A percentile compares a stretch with the other conserved stretches of the same genome.
These are phyloP conservation scores for Drosophila pseudotakahashii DNA, from an alignment of 2,888 invertebrate genomes.

Conservation along the genomic window DNA sequence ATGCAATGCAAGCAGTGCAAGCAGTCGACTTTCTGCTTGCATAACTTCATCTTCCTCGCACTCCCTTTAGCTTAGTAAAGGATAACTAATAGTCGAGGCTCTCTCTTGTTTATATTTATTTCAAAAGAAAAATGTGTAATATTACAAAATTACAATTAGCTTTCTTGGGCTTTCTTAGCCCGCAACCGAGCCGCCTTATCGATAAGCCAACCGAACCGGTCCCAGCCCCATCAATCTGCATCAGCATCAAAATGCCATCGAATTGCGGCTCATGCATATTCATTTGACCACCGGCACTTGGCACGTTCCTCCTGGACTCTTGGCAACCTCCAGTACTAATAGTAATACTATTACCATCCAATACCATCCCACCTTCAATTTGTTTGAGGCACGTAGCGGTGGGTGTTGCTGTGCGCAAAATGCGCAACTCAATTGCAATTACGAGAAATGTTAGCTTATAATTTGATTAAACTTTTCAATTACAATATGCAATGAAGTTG, in stretches of 20 bases:
- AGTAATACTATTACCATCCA: background rate
- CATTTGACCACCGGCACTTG: conserved; percentile 64
- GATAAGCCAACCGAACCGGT: background rate
- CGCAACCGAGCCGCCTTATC: conserved; percentile 5
- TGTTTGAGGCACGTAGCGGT: conserved; percentile 28
- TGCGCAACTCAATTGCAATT: conserved; percentile 70
- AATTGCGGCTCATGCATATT: conserved; percentile 63
- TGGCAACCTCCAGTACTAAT: background rate
- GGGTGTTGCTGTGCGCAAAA: conserved; percentile 37
- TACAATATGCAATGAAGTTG: conserved; percentile 79
- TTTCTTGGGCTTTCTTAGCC: background rate
- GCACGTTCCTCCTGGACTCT: conserved; percentile 41
- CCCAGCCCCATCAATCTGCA: conserved; percentile 11
- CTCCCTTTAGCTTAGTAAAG: too few relatives aligned
- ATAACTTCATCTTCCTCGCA: too few relatives aligned
- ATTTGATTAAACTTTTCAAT: conserved; percentile 78
- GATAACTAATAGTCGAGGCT: too few relatives aligned
- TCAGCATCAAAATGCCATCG: conserved; percentile 8
- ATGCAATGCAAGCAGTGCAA: too few relatives aligned
- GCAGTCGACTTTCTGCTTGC: too few relatives aligned
- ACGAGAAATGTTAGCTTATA: conserved; percentile 74
- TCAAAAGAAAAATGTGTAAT: too few relatives aligned
- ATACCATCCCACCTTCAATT: conserved; percentile 17
- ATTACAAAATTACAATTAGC: too few relatives aligned
- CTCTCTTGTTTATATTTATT: too few relatives aligned